Conservation (phyloP, 1,140 invertebrate species). For the Metopolophium dirhodum region DNA sequence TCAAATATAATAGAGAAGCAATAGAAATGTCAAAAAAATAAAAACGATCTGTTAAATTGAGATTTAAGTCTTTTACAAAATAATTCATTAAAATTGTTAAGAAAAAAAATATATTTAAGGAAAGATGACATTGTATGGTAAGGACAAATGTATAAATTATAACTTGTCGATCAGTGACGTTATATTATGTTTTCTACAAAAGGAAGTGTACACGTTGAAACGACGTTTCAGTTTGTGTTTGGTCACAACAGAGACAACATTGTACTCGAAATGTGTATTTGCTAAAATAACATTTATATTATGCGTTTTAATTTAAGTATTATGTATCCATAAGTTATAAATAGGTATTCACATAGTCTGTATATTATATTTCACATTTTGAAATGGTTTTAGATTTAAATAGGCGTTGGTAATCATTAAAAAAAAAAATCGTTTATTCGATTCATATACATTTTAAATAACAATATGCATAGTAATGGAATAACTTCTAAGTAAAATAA, state of each 20-base stretch:
- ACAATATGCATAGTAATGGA: background rate
- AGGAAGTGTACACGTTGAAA: background rate
- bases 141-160: background rate
- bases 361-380: background rate
- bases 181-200: background rate
- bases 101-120: background rate
- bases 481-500: background rate
- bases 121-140: background rate
- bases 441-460: background rate
- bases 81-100: background rate
- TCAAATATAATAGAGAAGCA: background rate
- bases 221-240: background rate
- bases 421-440: background rate
- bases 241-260: background rate
- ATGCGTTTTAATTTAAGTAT: background rate
- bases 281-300: background rate
- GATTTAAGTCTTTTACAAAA: background rate
- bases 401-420: background rate
- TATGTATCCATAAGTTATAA: background rate
- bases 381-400: too few species aligned
- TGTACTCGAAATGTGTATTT: background rate
- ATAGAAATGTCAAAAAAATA: background rate
- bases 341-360: background rate
- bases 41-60: background rate
- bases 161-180: background rate